Evolutionary conservation across 2,888 invertebrate species (phyloP), one percentile per base, ranked within the genome.

Genomic region (Sinohyriopsis cumingii): DNA sequence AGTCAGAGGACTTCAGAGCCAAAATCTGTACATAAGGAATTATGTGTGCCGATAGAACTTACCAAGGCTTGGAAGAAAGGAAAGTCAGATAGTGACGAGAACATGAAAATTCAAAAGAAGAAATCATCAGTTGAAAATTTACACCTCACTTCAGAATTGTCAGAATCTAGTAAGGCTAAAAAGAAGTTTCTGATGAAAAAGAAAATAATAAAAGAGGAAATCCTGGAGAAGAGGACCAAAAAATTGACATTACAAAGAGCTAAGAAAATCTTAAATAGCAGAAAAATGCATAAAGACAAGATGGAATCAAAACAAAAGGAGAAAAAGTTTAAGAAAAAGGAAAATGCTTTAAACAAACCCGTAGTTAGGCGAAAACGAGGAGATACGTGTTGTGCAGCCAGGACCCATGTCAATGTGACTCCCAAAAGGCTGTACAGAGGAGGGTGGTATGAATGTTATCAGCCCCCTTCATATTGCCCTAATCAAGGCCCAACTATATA

Each of bases 341-440:
- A 67, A 45, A 62, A 71, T 25, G 59, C 72, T n/a, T 60, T 63
- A 55, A 59, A 72, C 62, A 45, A 59, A 33, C 63, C 70, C 12
- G 63, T 68, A 22, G 55, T 15, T 65, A 64, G 20, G 55, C 12
- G 9, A 68, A 59, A 57, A 54, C 28, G 70, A 68, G 75, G 72
- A 55, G 80, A 78, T 24, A 71, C 75, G 18, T 71, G 63, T 45
- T 64, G 76, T 60, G 72, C 80, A 53, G 79, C 80, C 24, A 69
- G 80, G 65, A 82, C 80, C 28, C 75, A 80, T 70, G 74, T 75
- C 12, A 68, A 67, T 62, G 74, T 75, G 19, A 74, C 77, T 55
- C 67, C 73, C 19, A 80, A 80, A 66, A 72, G 66, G 59, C 67
- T 69, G 45, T 69, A 66, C 33, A 56, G 73, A 63, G 45, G 67